These are phyloP conservation scores for Oeneis ivallda DNA, from an alignment of 2,888 invertebrate genomes.

Conservation along the genomic window DNA sequence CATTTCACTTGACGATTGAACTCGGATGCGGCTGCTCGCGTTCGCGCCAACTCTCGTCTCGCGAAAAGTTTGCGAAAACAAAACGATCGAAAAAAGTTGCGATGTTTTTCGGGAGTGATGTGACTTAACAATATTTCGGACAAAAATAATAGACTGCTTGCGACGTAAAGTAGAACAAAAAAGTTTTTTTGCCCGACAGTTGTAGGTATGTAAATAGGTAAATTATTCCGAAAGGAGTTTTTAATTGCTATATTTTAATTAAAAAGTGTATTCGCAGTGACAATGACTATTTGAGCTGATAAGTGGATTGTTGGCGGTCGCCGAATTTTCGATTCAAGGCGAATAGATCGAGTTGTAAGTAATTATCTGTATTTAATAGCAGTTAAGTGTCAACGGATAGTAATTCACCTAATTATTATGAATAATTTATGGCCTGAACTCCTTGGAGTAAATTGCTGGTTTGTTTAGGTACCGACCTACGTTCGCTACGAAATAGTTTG, in stretches of 20 bases:
- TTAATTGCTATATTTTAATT: slow-evolving; percentile 14
- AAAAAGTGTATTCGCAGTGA: slow-evolving; percentile 31
- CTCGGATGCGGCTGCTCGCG: slow-evolving; percentile 51
- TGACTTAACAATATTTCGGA: slow-evolving; percentile 45
- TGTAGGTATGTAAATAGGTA: too few relatives aligned
- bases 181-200: slow-evolving; percentile 24
- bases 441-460: slow-evolving; percentile 44
- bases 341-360: slow-evolving; percentile 43
- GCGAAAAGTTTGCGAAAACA: slow-evolving; percentile 42
- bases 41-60: slow-evolving; percentile 39
- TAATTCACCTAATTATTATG: slow-evolving; percentile 45
- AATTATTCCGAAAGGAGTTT: background rate
- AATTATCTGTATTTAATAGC: slow-evolving; percentile 41
- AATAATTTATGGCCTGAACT: slow-evolving; percentile 45
- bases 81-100: slow-evolving; percentile 41
- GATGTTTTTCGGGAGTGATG: slow-evolving; percentile 51
- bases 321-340: slow-evolving; percentile 46
- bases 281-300: slow-evolving; percentile 40
- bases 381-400: slow-evolving; percentile 38
- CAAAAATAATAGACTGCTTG: slow-evolving; percentile 27
- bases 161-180: background rate
- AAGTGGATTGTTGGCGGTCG: slow-evolving; percentile 40
- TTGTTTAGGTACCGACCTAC: slow-evolving; percentile 26
- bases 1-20: slow-evolving; percentile 60
- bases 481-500: slow-evolving; percentile 31